Percentiles rank a stretch among this genome's conserved stretches.
phyloP scores from a whole-genome alignment of 1,140 invertebrate genomes.

The Littorina saxatilis region DNA sequence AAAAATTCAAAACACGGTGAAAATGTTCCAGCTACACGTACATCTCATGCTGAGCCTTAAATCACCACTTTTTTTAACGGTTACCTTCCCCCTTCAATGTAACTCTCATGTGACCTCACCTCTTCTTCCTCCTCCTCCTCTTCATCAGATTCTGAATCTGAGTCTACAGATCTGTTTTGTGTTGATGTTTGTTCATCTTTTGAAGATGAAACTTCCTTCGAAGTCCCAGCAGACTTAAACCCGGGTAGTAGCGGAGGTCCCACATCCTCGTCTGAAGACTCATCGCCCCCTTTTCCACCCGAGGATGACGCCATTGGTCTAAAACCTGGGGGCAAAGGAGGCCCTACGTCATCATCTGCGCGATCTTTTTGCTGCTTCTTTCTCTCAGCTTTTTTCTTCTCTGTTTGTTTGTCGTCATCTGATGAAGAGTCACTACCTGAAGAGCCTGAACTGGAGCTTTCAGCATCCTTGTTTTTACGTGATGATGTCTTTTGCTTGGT shows the following conservation, averaged over 20 bases:
- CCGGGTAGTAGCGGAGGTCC: constrained; percentile 52
- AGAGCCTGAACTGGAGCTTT: constrained; percentile 1
- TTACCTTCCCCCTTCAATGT: too few species aligned
- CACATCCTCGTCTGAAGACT: constrained; percentile 49
- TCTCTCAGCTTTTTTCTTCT: neutral
- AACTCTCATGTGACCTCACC: too few species aligned
- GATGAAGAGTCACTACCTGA: neutral
- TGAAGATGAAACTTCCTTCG: neutral
- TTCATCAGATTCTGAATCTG: constrained; percentile 58
- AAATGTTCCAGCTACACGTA: too few species aligned
- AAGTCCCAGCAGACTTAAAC: neutral
- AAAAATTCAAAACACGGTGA: too few species aligned
- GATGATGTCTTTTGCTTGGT: constrained; percentile 48
- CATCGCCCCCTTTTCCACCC: neutral
- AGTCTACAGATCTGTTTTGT: constrained; percentile 16
- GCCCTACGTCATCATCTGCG: constrained; percentile 79
- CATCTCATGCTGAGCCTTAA: too few species aligned
- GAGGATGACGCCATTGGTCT: constrained; percentile 28
- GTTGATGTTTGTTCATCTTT: neutral
- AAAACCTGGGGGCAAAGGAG: constrained; percentile 76
- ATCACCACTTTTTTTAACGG: too few species aligned
- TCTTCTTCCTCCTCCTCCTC: constrained; percentile 53
- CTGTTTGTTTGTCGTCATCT: neutral
- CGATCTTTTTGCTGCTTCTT: constrained; percentile 19
- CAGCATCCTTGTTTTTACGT: too few species aligned